Evolutionary conservation across 2,113 vertebrate species (phyloP), one percentile per base, ranked within the genome.

Genomic region (Lampris megalopsis): DNA sequence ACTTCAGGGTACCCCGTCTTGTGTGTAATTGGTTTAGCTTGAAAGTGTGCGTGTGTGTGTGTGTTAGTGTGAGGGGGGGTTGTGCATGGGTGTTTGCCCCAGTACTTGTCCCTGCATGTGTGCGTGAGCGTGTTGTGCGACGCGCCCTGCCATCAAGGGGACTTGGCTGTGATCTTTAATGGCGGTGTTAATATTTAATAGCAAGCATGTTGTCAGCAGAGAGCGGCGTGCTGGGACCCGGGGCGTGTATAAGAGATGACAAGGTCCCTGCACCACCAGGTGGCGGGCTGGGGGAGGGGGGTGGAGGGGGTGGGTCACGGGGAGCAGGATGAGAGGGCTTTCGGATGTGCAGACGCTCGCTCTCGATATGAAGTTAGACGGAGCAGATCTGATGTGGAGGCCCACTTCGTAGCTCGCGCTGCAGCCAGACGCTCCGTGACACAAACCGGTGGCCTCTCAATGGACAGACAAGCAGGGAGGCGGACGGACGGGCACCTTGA

Each of bases 141-240:
- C 56, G 41, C 35, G 6, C 74, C 70, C 64, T 84, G 67, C 79
- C 80, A 84, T 87, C 81, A 73, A 63, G 74, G 81, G 82, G 74
- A 67, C 75, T 75, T 66, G 77, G 79, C 86, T 90, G 81, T 87
- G 86, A 91, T 91, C 78, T 89, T 87, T 92, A 91, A 93, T 90
- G 81, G 87, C 73, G 56, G 13, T 24, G 77, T 93, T 88, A 92
- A 92, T 92, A 93, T 92, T 90, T 92, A 79, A 91, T 88, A 83
- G 58, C 73, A 61, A 89, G 78, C 77, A 68, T 86, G 84, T 88
- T 86, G 86, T 85, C 83, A 90, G 85, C 80, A 65, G 49, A 82
- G 79, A 76, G 77, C 76, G 72, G 80, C 72, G 42, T 48, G 73
- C 67, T 47, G 80, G 69, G 71, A 69, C 72, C 78, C 42, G 1